Evolutionary conservation across 1,140 invertebrate genomes (phyloP).

Genomic region (Habropoda laboriosa): DNA sequence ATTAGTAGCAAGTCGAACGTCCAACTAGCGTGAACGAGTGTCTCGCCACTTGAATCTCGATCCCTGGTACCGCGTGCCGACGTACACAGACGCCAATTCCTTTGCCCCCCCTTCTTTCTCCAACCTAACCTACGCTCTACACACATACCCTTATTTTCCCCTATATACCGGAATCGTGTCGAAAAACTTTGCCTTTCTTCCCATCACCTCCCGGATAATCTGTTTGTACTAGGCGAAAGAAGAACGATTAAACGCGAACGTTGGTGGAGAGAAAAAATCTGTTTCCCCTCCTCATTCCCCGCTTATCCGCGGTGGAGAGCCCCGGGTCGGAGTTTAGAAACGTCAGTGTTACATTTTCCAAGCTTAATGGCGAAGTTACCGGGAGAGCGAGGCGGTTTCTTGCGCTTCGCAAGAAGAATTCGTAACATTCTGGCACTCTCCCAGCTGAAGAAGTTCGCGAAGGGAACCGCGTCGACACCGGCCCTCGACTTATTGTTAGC

Average conservation of each 20-base stretch:
- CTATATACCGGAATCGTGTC: too few relatives aligned
- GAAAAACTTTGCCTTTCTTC: too few relatives aligned
- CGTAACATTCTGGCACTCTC: conserved; percentile 17
- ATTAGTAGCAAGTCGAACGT: conserved; percentile 75
- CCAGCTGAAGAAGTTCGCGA: neutral
- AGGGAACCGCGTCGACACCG: neutral
- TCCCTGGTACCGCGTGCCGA: conserved; percentile 10
- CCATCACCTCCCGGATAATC: too few relatives aligned
- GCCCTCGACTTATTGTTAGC: neutral
- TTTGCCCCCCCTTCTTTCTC: neutral
- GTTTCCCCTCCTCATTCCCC: neutral
- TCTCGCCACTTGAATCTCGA: conserved; percentile 48
- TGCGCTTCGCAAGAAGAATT: conserved; percentile 13
- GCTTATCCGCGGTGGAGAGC: neutral
- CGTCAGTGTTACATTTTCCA: neutral
- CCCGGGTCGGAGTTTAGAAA: neutral
- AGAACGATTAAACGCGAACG: too few relatives aligned
- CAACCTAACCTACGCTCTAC: too few relatives aligned
- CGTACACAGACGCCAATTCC: neutral
- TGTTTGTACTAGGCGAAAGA: too few relatives aligned
- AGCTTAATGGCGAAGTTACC: conserved; percentile 19
- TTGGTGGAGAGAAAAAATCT: neutral
- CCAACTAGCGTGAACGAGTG: conserved; percentile 49
- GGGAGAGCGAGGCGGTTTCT: neutral
- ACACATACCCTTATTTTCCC: too few relatives aligned